phyloP scores from a whole-genome alignment of 37 sponge, comb jelly and placozoan species.

The Tethya wilhelma region DNA sequence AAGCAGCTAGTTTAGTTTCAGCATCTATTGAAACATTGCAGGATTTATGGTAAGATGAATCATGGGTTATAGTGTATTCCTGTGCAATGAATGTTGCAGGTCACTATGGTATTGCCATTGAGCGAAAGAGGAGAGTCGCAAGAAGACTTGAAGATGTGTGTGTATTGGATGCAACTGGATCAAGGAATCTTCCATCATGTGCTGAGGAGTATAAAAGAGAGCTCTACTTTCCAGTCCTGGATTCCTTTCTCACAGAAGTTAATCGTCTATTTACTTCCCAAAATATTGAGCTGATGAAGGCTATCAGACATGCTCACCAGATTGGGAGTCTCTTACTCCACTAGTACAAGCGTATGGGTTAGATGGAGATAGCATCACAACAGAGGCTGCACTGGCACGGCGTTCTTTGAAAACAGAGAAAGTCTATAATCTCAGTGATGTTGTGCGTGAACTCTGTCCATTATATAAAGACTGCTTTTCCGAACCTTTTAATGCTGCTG shows the following conservation, averaged over 20 bases:
- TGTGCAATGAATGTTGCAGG: slow-evolving; percentile 23
- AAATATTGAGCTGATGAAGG: slow-evolving; percentile 21
- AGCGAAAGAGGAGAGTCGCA: slow-evolving; percentile 22
- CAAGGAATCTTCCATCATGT: slow-evolving; percentile 3
- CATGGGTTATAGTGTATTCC: slow-evolving; percentile 8
- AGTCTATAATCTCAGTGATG: slow-evolving; percentile 2
- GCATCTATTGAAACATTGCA: slow-evolving; percentile 2
- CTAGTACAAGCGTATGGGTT: slow-evolving; percentile 31
- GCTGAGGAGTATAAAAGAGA: slow-evolving; percentile 25
- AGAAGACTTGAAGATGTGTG: slow-evolving; percentile 2
- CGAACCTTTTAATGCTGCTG: neutral
- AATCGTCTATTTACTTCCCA: slow-evolving; percentile 12
- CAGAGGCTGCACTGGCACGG: slow-evolving; percentile 55
- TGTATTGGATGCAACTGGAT: slow-evolving; percentile 9
- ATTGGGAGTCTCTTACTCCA: slow-evolving; percentile 18
- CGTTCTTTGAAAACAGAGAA: slow-evolving; percentile 17
- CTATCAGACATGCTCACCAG: slow-evolving; percentile 26
- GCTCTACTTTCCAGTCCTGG: slow-evolving; percentile 37
- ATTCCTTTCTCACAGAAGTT: slow-evolving; percentile 25
- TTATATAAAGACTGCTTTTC: slow-evolving; percentile 39
- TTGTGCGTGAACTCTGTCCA: slow-evolving; percentile 11
- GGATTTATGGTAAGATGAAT: neutral
- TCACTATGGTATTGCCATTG: slow-evolving; percentile 1
- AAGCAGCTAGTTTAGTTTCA: neutral
- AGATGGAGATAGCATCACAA: slow-evolving; percentile 1